A percentile compares a stretch with the other conserved stretches of the same genome.
phyloP scores from a whole-genome alignment of 2,113 vertebrate species.

The human region GRCh38 chr12:3701001-3701500 shows the following conservation, averaged over 20 bases:
- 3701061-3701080: conserved; percentile 7
- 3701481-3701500: not conserved
- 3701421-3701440: not conserved
- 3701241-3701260: not conserved
- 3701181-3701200: not conserved
- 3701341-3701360: not conserved
- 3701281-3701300: not conserved
- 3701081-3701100: not conserved
- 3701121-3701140: not conserved
- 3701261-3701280: not conserved
- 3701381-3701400: not conserved
- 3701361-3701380: not conserved
- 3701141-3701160: not conserved
- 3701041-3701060: not conserved
- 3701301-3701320: not conserved
- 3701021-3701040: not conserved
- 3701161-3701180: not conserved
- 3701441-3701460: not conserved
- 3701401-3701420: not conserved
- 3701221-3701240: not conserved
- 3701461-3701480: not conserved
- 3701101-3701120: not conserved
- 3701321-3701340: not conserved
- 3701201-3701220: not conserved
- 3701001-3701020: not conserved